Evolutionary conservation across 2,113 vertebrate species (phyloP).

Genomic region (Oenanthe oenanthe): DNA sequence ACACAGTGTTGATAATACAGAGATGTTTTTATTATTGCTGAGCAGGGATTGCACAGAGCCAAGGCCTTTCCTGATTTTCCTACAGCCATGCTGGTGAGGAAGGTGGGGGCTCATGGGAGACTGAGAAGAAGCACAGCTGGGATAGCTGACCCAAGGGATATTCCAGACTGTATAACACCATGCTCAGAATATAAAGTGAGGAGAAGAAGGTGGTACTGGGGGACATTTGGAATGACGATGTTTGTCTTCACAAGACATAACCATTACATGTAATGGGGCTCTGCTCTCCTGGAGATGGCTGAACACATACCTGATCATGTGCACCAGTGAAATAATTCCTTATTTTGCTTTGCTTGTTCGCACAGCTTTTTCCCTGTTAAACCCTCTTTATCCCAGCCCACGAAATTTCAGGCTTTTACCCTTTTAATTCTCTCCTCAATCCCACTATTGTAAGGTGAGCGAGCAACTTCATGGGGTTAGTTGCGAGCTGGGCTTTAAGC

Average conservation of each 20-base stretch:
- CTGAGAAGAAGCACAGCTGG: not conserved
- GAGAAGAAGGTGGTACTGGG: not conserved
- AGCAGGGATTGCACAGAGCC: not conserved
- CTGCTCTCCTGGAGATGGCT: not conserved
- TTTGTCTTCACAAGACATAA: not conserved
- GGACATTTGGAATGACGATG: not conserved
- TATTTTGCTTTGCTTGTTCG: not conserved
- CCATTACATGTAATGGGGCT: not conserved
- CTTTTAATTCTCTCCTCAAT: not conserved
- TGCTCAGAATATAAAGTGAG: not conserved
- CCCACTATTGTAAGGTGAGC: not conserved
- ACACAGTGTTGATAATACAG: not conserved
- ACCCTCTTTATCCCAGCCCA: not conserved
- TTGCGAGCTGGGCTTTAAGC: not conserved
- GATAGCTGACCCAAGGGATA: not conserved
- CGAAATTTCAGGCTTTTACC: not conserved
- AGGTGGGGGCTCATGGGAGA: accelerated
- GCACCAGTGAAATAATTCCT: not conserved
- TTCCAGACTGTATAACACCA: not conserved
- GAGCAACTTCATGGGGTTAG: not conserved
- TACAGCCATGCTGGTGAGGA: no score
- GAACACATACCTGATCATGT: not conserved
- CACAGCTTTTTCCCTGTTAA: not conserved
- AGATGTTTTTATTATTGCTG: not conserved
- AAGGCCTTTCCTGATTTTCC: not conserved